Evolutionary conservation across 2,888 invertebrate species (phyloP), one percentile per base, ranked within the genome.

Genomic region (Drosophila falleni): DNA sequence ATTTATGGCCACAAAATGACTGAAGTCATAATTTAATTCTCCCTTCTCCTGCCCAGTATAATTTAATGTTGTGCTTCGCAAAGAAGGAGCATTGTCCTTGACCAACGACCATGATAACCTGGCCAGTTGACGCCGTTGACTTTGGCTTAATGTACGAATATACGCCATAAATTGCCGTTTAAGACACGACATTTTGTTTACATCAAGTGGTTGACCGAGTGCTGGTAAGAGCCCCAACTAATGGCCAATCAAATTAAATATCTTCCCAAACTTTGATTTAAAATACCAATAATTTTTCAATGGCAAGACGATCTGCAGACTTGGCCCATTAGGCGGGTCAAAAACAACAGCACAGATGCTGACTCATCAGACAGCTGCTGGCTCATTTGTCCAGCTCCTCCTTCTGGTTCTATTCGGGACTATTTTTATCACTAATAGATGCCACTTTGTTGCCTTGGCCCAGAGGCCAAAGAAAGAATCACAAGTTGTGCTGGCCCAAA

Each of bases 401-500:
- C 46, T 23, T 53, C 29, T 54, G 13, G 33, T 49, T 31, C 65
- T 56, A 55, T 47, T 39, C 51, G 60, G 5, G 62, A 75, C 84
- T 78, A 86, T 86, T 84, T 88, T 88, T 83, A 86, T 86, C 83
- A 80, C 78, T 88, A 88, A 86, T 88, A 84, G 83, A 88, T 60
- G 83, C 75, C 87, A 88, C 83, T 84, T 84, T 83, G 73, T 78
- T 80, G 86, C 55, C 54, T 16, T 33, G 63, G 50, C 58, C 63
- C 49, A n/a, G 41, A 50, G 67, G 64, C 53, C 58, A 46, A 39
- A 26, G 63, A 78, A 79, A 67, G 71, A 84, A 84, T 81, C 85
- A 71, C 89, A 87, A 85, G 79, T 79, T 88, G 69, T 71, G 79
- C 64, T 64, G 75, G 56, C 87, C 55, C 74, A 84, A 89, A 87